Conservation (phyloP, 2,888 invertebrate genomes). For the Leuctra nigra region DNA sequence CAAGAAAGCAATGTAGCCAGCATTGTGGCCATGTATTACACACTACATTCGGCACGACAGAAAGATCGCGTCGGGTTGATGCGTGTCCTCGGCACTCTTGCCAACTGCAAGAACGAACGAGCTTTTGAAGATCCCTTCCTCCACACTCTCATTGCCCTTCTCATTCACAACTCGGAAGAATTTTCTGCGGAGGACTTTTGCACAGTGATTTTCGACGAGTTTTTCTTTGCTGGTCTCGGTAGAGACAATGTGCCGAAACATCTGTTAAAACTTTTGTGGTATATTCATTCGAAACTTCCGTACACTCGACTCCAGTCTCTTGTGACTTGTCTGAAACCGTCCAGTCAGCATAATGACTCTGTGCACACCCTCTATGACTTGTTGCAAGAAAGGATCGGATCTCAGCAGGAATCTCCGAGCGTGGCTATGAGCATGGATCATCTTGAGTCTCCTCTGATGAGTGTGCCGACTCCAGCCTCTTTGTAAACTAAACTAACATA, state of each 20-base stretch:
- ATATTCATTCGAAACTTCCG: slow-evolving; percentile 80
- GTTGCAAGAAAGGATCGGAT: slow-evolving; percentile 70
- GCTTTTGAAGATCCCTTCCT: slow-evolving; percentile 94
- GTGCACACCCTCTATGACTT: slow-evolving; percentile 73
- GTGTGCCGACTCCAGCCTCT: slow-evolving; percentile 75
- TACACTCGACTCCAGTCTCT: slow-evolving; percentile 69
- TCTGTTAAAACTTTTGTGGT: slow-evolving; percentile 84
- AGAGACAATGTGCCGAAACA: slow-evolving; percentile 90
- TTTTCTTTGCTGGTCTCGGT: slow-evolving; percentile 82
- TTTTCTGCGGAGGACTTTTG: slow-evolving; percentile 92
- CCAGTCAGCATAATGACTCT: slow-evolving; percentile 71
- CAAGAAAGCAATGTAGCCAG: slow-evolving; percentile 88
- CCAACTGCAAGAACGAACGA: slow-evolving; percentile 84
- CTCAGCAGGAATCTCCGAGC: slow-evolving; percentile 57
- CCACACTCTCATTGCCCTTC: slow-evolving; percentile 77
- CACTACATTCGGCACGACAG: slow-evolving; percentile 76
- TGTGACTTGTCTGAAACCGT: slow-evolving; percentile 68
- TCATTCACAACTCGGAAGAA: slow-evolving; percentile 86
- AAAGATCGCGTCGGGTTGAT: slow-evolving; percentile 75
- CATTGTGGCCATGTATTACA: slow-evolving; percentile 91
- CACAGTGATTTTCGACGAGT: slow-evolving; percentile 91
- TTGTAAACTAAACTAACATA: slow-evolving; percentile 37
- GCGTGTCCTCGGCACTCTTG: slow-evolving; percentile 81
- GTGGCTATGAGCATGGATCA: slow-evolving; percentile 63
- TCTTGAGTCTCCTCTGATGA: slow-evolving; percentile 76